Evolutionary conservation across 2,113 vertebrate species (phyloP), one percentile per base, ranked within the genome.

Genomic region (Apteryx owenii): DNA sequence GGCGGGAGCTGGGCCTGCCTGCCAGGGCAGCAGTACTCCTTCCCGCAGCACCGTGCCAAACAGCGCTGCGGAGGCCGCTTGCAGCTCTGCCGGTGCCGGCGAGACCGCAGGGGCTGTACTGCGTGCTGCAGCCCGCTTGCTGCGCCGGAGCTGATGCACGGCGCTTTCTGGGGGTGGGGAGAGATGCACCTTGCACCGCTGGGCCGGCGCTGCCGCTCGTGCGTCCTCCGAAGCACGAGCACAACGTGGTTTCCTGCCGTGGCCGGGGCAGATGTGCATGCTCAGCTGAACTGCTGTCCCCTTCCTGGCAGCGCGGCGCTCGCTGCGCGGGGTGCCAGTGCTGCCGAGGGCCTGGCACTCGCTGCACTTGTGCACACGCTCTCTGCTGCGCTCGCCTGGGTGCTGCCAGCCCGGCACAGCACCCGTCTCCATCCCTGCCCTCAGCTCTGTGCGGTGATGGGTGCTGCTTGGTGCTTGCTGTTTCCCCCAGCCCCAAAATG

Each of bases 281-380:
- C 81, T 93, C 36, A 25, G 50, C 50, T 3, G 5, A 91, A 58
- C 75, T 3, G 1, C 42, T 10, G n/a, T 21, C 3, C 1, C 73
- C 80, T 92, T 84, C 85, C 83, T 71, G 83, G 65, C 18, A 54
- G 26, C 22, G 21, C 38, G 62, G 12, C 9, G 10, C 36, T 65
- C 5, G 0, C 38, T 38, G 66, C 2, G 3, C 40, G 0, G 5
- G 29, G 31, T 1, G 0, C 72, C 66, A 33, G 21, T 19, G 46
- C 46, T 48, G 46, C 46, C 7, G 46, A 48, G 16, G 61, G 33
- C 54, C 44, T 48, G 66, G 21, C 33, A 17, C 33, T 46, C 8
- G 66, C 31, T 48, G 66, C 17, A 17, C 62, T 15, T 65, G 17
- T 65, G 62, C 20, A 48, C 29, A 10, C 23, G 53, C 36, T 17